Percentiles rank a stretch among this genome's conserved stretches.
These are phyloP conservation scores for Zaprionus gabonicus DNA, from an alignment of 1,140 invertebrate genomes.

Conservation along the genomic window DNA sequence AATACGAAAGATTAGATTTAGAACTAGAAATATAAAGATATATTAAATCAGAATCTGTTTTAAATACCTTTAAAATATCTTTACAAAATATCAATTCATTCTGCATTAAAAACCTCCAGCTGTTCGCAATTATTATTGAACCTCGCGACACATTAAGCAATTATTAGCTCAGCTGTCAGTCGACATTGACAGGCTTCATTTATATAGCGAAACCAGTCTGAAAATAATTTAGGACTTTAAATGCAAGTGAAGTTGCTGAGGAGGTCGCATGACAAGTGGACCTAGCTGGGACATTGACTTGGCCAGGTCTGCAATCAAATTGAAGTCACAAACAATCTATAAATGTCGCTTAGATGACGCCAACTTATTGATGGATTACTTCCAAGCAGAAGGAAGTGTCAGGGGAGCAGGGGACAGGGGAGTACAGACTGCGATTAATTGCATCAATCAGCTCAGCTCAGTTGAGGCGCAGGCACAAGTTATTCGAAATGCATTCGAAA, in stretches of 20 bases:
- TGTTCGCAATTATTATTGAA: slow-evolving; percentile 7
- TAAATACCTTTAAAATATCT: neutral
- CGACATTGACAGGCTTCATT: slow-evolving; percentile 62
- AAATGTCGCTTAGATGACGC: slow-evolving; percentile 51
- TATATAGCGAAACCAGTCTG: slow-evolving; percentile 58
- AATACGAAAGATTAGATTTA: neutral
- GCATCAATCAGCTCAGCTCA: slow-evolving; percentile 34
- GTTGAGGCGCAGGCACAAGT: slow-evolving; percentile 41
- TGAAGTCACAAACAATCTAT: slow-evolving; percentile 30
- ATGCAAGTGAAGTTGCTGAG: slow-evolving; percentile 25
- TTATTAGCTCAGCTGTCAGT: slow-evolving; percentile 58
- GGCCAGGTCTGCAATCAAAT: slow-evolving; percentile 11
- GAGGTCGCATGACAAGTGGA: slow-evolving; percentile 40
- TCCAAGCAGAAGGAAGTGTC: slow-evolving; percentile 12
- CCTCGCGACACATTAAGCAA: slow-evolving; percentile 27
- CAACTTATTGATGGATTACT: slow-evolving; percentile 55
- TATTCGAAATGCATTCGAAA: slow-evolving; percentile 27
- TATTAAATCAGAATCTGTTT: neutral
- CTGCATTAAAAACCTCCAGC: too few relatives aligned
- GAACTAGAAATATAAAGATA: neutral
- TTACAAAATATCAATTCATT: neutral
- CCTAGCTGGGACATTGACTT: neutral
- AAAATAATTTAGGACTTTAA: slow-evolving; percentile 58
- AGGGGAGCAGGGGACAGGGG: too few relatives aligned
- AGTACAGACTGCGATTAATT: neutral